Conservation (phyloP, 2,888 invertebrate genomes). For the Drosophila stalkeri region DNA sequence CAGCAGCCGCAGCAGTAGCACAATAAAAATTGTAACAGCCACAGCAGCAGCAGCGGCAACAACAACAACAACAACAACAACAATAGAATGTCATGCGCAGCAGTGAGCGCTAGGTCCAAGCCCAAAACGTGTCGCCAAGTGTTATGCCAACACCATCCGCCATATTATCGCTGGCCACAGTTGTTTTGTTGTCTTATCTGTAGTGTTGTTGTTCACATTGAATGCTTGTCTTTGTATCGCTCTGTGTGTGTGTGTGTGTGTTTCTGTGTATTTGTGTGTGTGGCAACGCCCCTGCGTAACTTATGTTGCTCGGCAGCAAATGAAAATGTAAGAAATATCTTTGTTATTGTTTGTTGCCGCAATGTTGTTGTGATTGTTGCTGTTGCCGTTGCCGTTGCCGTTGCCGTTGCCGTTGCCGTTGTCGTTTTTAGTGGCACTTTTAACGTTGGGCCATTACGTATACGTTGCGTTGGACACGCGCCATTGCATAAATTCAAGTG, state of each 20-base stretch:
- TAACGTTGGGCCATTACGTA: conserved; percentile 73
- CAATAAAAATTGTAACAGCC: conserved; percentile 32
- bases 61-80: conserved; percentile 31
- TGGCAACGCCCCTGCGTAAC: conserved; percentile 59
- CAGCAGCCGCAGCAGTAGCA: conserved; percentile 20
- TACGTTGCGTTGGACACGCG: conserved; percentile 81
- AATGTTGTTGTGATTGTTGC: conserved; percentile 44
- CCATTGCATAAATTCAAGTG: conserved; percentile 82
- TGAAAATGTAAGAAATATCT: conserved; percentile 73
- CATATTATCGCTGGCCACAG: conserved; percentile 75
- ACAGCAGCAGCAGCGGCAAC: conserved; percentile 24
- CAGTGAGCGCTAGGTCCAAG: conserved; percentile 49
- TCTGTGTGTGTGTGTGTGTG: conserved; percentile 9
- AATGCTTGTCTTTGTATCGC: conserved; percentile 23
- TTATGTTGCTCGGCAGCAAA: conserved; percentile 52
- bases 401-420: conserved; percentile 26
- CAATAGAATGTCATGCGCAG: conserved; percentile 70
- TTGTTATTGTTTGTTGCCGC: conserved; percentile 66
- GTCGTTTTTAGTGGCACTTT: conserved; percentile 72
- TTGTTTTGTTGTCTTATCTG: conserved; percentile 77
- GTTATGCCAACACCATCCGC: conserved; percentile 63
- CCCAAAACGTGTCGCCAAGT: conserved; percentile 78
- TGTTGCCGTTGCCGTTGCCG: conserved; percentile 3
- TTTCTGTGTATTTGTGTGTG: conserved; percentile 35
- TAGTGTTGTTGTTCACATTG: conserved; percentile 47